Evolutionary conservation across 2,113 vertebrate species (phyloP), one percentile per base, ranked within the genome.

Genomic region (Heterochromis multidens): DNA sequence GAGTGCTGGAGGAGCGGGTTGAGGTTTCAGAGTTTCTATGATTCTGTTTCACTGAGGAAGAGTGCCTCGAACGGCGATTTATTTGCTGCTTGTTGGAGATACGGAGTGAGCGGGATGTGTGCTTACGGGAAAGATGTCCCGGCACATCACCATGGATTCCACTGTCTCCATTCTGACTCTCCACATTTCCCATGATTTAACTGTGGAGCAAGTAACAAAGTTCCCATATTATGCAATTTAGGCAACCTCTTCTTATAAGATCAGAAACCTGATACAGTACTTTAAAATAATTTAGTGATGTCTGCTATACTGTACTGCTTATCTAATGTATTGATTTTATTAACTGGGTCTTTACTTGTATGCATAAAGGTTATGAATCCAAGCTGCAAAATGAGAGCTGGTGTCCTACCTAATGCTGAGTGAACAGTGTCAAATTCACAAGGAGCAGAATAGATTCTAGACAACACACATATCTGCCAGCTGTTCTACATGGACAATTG

Each of bases 1-100:
- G 99, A 0, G 98, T 99, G 95, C 99, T 99, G 94, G 97, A 99
- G 86, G 98, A 99, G 13, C 98, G 97, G 2, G 97, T 97, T 88
- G 98, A 98, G 81, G 97, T 96, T 85, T 99, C 98, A 0, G 97
- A 97, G 95, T 92, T 96, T 46, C 97, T 94, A 94, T 98, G 97
- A 62, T 96, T 95, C 19, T 92, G 91, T 89, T 98, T 99, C 37
- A 96, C 97, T 0, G 97, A 97, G 21, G 98, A 97, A 2, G 97
- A 95, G 3, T 97, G 97, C n/a, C 97, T 95, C 0, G 95, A 87
- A 11, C 97, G 96, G 7, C 97, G 97, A 0, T 96, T 52, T 63
- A 92, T 77, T 4, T 80, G 82, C 79, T 93, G 93, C 80, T 94
- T 96, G 83, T 94, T 88, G 2, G 97, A 96, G 72, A 99, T 96